Percentiles rank a stretch among this genome's conserved stretches.
These are phyloP conservation scores for Brachionus paranguensis DNA, from an alignment of 1,140 invertebrate genomes.

Conservation along the genomic window DNA sequence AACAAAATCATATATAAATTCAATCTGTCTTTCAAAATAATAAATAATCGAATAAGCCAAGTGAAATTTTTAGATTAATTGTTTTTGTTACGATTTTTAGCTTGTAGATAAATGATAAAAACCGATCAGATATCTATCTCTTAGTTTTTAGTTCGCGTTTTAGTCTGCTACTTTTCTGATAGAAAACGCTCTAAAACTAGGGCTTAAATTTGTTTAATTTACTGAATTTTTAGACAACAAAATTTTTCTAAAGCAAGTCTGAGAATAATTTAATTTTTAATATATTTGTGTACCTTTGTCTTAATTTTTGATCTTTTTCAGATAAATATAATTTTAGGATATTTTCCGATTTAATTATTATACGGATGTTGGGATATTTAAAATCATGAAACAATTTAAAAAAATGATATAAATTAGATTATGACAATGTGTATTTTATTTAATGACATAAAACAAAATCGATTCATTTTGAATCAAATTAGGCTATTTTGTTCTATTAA, in stretches of 20 bases:
- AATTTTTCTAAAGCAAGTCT: background rate
- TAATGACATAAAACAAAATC: background rate
- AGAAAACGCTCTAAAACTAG: too few relatives aligned
- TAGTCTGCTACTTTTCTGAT: background rate
- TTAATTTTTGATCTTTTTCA: background rate
- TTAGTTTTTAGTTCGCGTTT: background rate
- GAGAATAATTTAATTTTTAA: background rate
- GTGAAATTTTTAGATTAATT: conserved; percentile 12
- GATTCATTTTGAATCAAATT: background rate
- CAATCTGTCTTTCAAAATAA: background rate
- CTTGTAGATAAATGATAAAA: background rate
- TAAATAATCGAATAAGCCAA: conserved; percentile 12
- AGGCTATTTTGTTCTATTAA: background rate
- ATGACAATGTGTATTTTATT: background rate
- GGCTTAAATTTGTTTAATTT: background rate
- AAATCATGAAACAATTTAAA: background rate
- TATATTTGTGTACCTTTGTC: background rate
- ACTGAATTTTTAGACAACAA: background rate
- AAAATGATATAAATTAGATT: background rate
- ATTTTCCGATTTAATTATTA: background rate
- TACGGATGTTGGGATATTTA: background rate
- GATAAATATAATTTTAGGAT: background rate
- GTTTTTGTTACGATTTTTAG: background rate
- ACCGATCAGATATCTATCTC: background rate
- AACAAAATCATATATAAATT: background rate